phyloP scores from a whole-genome alignment of 2,888 invertebrate genomes.

The Agrotis segetum region DNA sequence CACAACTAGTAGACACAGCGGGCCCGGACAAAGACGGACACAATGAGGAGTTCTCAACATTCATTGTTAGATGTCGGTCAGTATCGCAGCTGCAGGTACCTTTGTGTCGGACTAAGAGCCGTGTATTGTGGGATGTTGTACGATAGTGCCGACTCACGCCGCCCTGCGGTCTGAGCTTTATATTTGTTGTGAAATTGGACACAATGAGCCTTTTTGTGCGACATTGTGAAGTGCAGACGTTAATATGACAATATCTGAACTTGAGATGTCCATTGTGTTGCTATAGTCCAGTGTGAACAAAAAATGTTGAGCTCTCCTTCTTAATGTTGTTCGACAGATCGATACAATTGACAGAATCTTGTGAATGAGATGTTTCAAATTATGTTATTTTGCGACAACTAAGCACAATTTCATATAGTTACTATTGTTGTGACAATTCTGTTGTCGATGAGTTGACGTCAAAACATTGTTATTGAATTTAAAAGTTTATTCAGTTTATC shows the following conservation, averaged over 20 bases:
- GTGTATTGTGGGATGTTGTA: constrained; percentile 41
- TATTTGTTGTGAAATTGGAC: constrained; percentile 73
- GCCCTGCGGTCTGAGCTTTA: constrained; percentile 42
- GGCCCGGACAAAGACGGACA: constrained; percentile 66
- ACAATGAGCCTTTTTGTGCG: constrained; percentile 65
- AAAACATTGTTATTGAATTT: constrained; percentile 13
- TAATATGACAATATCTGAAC: constrained; percentile 56
- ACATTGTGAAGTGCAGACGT: constrained; percentile 45
- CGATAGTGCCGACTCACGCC: constrained; percentile 68
- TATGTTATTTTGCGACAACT: constrained; percentile 31
- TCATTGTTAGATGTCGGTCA: constrained; percentile 74
- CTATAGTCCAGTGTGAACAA: constrained; percentile 27
- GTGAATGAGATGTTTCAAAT: constrained; percentile 52
- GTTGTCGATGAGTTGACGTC: constrained; percentile 10
- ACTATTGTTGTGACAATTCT: constrained; percentile 20
- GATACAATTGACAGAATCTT: constrained; percentile 30
- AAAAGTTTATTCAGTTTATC: constrained; percentile 24
- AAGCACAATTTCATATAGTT: constrained; percentile 26
- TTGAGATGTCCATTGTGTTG: constrained; percentile 58
- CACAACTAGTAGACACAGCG: constrained; percentile 60
- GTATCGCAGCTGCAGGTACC: constrained; percentile 74
- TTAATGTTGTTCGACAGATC: constrained; percentile 33
- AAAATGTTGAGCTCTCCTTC: constrained; percentile 35
- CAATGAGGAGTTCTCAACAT: constrained; percentile 51
- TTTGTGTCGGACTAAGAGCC: constrained; percentile 35